Base-by-base conservation (phyloP, 2,888 invertebrate species). In the Phaedon cochleariae region DNA sequence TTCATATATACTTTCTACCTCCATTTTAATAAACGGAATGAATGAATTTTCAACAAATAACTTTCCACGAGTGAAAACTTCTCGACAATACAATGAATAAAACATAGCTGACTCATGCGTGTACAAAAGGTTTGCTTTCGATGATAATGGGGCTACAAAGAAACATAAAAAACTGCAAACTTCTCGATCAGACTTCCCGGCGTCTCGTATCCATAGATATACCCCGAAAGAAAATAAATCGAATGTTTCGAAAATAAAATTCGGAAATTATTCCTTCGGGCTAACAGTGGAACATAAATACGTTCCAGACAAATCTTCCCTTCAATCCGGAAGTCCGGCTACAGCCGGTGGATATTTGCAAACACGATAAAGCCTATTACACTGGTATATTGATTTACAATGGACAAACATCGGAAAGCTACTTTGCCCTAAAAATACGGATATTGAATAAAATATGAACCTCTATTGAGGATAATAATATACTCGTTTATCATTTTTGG, bases 291-390 rank as follows among this genome's bases (percentile, higher is more conserved):
- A 63, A 63, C 63, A 63, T 63, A 60, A 67, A 67, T 67, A 63
- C 52, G 63, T 57, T 63, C 52, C 67, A 67, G 67, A 67, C 67
- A 67, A 63, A 67, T 67, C 67, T 57, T 59, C 60, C 63, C 62
- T 59, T 63, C 64, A 37, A 51, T 59, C 57, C 63, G 60, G 62
- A 67, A 55, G 63, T 67, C 63, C 59, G 53, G 65, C 54, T 62
- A 62, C 59, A 57, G 66, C 66, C 63, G 29, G 60, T 63, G 67
- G 67, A 67, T 67, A 67, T 67, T 67, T 67, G 63, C 62, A 67
- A 67, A 67, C 63, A 67, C 62, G 62, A 67, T 67, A 60, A 67
- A 67, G 55, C 57, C 67, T 52, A 67, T 67, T 67, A 67, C 22
- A 49, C 51, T 59, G 45, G 59, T 62, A 59, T 66, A 66, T 66